Evolutionary conservation across 2,113 vertebrate genomes (phyloP).

Genomic region (Plecotus auritus): DNA sequence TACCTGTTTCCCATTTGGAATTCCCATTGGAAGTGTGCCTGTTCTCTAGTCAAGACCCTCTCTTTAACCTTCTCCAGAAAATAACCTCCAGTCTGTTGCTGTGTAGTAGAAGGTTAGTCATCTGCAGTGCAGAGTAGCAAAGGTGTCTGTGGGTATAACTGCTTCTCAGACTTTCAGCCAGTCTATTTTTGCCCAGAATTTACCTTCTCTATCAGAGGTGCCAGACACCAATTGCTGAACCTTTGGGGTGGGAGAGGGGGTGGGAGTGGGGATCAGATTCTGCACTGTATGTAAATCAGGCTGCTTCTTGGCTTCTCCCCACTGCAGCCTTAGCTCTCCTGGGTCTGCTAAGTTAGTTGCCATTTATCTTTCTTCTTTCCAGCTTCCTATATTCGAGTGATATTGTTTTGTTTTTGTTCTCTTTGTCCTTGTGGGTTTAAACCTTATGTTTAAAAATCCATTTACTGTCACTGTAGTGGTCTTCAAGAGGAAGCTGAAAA

Average conservation of each 20-base stretch:
- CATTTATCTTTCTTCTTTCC: neutral
- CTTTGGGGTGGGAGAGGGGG: neutral
- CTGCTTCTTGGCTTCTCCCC: neutral
- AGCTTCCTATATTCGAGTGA: neutral
- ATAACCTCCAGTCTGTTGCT: neutral
- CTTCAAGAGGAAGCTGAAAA: conserved; percentile 46
- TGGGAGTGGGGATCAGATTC: neutral
- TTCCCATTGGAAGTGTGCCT: neutral
- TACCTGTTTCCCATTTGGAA: neutral
- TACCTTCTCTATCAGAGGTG: neutral
- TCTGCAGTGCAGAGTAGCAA: neutral
- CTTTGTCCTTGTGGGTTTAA: conserved; percentile 13
- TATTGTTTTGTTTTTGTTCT: neutral
- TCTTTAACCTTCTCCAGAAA: conserved; percentile 13
- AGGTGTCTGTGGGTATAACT: neutral
- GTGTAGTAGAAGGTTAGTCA: neutral
- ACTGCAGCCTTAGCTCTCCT: neutral
- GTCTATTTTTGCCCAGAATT: neutral
- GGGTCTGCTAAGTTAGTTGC: neutral
- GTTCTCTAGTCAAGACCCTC: neutral
- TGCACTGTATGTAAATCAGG: neutral
- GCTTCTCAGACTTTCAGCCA: neutral
- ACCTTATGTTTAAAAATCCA: conserved; percentile 19
- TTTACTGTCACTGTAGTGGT: neutral
- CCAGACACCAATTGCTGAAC: neutral